Evolutionary conservation across 2,888 invertebrate species (phyloP).

Genomic region (Hetaerina titia): DNA sequence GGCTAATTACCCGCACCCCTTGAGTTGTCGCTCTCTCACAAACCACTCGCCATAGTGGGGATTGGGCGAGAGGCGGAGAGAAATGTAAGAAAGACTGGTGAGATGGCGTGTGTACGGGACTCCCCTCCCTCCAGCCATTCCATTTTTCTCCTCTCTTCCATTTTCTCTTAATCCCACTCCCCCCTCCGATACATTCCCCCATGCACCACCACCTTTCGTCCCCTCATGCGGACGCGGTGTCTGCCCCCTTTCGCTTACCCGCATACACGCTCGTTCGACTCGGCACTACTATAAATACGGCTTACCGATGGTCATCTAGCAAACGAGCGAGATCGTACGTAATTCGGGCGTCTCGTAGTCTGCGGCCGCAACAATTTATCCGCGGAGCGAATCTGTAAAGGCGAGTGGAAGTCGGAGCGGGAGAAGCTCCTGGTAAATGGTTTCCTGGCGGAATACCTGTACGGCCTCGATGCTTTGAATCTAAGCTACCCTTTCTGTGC

Average conservation of each 20-base stretch:
- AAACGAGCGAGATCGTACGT: neutral
- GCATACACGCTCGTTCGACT: neutral
- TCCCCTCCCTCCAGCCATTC: neutral
- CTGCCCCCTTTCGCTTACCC: neutral
- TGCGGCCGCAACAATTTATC: neutral
- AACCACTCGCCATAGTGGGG: too few species aligned
- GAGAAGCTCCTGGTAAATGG: too few species aligned
- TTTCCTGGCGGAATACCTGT: too few species aligned
- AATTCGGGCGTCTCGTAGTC: neutral
- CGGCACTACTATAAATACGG: constrained; percentile 25
- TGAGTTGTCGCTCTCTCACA: too few species aligned
- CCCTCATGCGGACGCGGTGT: neutral
- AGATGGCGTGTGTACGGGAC: too few species aligned
- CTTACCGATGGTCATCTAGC: constrained; percentile 24
- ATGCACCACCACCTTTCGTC: neutral
- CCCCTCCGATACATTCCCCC: neutral
- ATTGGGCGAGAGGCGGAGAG: too few species aligned
- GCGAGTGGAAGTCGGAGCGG: too few species aligned
- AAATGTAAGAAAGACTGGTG: too few species aligned
- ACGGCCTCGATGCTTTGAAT: too few species aligned
- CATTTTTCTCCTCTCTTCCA: neutral
- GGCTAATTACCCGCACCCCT: too few species aligned
- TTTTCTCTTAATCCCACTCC: neutral
- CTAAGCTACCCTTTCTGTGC: too few species aligned
- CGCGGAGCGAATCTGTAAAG: too few species aligned